Base-by-base conservation (phyloP, 2,797 vertebrate species). In the Staurois parvus region DNA sequence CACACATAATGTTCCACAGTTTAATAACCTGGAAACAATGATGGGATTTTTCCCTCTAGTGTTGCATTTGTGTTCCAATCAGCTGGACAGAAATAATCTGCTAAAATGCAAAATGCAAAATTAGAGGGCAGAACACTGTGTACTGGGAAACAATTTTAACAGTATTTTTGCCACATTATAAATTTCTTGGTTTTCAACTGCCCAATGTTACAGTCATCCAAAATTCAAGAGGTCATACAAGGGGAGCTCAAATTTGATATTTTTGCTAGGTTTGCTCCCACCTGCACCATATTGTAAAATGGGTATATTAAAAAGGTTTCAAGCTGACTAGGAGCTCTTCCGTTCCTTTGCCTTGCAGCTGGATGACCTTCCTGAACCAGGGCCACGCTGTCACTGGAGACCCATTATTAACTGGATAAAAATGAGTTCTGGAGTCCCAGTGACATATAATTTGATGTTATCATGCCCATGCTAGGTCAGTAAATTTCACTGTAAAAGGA, bases 391-490 rank as follows among this genome's bases (percentile, higher is more conserved):
- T 66, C 80, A 82, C 80, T 30, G 52, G 70, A 52, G 72, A 73
- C 79, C 78, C 76, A 80, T 72, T 56, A 70, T 56, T 70, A 80
- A 59, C 78, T 80, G 78, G 78, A 72, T 72, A 80, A 72, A 70
- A 78, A 78, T 78, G 76, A 78, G 62, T 64, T 56, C 17, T 78
- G 62, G 76, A 78, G 64, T 67, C 77, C 62, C 29, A 48, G 70
- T 72, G 68, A 72, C 79, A 80, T 56, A 81, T 70, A 56, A 80
- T 80, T 72, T 52, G 67, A 81, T 81, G 68, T 40, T 72, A 81
- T 81, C 68, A 40, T 59, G 67, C 42, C 79, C 45, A 59, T 72
- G 66, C 32, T 80, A 32, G 67, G 67, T 37, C 42, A 80, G 42
- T 80, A 80, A 70, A 80, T 80, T n/a, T n/a, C 67, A 56, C 42